Percentiles rank a stretch among this genome's conserved stretches.
Conservation (phyloP, 2,797 vertebrate genomes). For the Peromyscus melanophrys region DNA sequence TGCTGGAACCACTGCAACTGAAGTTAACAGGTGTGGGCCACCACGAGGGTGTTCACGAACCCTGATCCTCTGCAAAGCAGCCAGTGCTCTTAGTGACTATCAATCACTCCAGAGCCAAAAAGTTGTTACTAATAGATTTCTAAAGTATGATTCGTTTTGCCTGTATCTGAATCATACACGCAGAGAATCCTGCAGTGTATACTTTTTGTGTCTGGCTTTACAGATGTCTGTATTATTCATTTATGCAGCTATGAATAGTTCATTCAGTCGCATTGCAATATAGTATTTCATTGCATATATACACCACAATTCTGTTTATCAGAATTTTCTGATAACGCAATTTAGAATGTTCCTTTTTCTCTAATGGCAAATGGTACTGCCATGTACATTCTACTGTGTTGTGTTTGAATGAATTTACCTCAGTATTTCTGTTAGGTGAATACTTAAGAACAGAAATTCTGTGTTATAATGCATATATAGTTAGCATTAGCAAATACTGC, state of each 20-base stretch:
- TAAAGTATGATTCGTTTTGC: slow-evolving; percentile 41
- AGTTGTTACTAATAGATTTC: slow-evolving; percentile 32
- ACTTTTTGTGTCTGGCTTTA: slow-evolving; percentile 22
- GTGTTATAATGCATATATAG: not conserved
- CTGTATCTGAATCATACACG: slow-evolving; percentile 31
- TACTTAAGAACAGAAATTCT: slow-evolving; percentile 61
- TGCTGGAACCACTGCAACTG: no score
- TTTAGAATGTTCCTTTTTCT: slow-evolving; percentile 26
- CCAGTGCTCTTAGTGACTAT: not conserved
- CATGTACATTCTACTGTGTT: slow-evolving; percentile 35
- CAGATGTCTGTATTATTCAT: not conserved
- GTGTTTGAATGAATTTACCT: slow-evolving; percentile 37
- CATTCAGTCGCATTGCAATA: slow-evolving; percentile 17
- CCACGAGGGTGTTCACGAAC: not conserved
- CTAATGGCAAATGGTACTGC: slow-evolving; percentile 1
- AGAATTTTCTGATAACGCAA: not conserved
- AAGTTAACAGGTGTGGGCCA: not conserved
- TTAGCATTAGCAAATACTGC: slow-evolving; percentile 31
- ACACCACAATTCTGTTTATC: slow-evolving; percentile 43
- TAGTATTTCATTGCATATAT: slow-evolving; percentile 34
- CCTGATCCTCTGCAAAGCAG: not conserved
- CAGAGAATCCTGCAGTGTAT: not conserved
- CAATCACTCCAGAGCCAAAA: not conserved
- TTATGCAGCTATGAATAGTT: slow-evolving; percentile 16
- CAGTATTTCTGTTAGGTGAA: slow-evolving; percentile 52